Evolutionary conservation across 2,797 vertebrate genomes (phyloP).

Genomic region (Manis pentadactyla): DNA sequence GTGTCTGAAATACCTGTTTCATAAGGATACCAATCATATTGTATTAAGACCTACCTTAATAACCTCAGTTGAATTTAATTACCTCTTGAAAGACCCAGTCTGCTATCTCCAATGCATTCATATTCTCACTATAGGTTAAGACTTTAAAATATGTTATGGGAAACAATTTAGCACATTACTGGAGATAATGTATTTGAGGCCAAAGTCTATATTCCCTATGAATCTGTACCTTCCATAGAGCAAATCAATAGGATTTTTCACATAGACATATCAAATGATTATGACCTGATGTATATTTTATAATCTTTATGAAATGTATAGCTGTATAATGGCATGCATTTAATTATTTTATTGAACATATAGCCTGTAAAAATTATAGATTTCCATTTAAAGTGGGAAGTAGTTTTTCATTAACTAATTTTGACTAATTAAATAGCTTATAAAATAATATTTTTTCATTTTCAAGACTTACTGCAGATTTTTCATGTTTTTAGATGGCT

Average conservation of each 20-base stretch:
- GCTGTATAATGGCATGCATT: not conserved
- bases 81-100: not conserved
- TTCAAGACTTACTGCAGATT: not conserved
- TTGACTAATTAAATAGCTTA: not conserved
- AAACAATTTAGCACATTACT: not conserved
- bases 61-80: not conserved
- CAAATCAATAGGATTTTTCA: not conserved
- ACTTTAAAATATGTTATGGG: not conserved
- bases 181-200: not conserved
- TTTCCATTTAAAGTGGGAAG: not conserved
- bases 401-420: not conserved
- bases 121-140: not conserved
- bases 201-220: not conserved
- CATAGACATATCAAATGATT: not conserved
- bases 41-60: not conserved
- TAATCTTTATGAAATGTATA: not conserved
- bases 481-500: not conserved
- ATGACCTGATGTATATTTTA: not conserved
- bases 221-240: not conserved
- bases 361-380: not conserved
- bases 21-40: not conserved
- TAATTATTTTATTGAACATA: not conserved
- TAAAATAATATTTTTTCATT: not conserved
- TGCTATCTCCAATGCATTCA: not conserved
- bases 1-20: not conserved